Evolutionary conservation across 2,113 vertebrate genomes (phyloP).

Genomic region (Fulica atra): DNA sequence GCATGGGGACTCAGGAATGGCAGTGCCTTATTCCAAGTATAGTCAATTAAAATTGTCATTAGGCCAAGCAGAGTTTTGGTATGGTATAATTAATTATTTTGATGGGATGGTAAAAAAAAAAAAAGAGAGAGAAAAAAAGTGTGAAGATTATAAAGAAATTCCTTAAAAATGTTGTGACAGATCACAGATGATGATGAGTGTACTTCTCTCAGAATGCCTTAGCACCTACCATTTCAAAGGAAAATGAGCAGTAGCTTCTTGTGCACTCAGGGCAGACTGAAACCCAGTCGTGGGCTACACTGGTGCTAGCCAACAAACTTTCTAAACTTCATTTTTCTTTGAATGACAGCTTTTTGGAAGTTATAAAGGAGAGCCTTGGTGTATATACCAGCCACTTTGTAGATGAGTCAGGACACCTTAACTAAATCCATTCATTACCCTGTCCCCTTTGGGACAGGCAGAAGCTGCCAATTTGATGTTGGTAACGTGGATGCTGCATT

Average conservation of each 20-base stretch:
- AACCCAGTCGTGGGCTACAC: neutral
- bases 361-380: conserved; percentile 46
- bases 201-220: neutral
- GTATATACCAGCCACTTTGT: conserved; percentile 54
- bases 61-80: neutral
- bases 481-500: conserved; percentile 73
- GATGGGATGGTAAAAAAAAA: neutral
- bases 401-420: conserved; percentile 75
- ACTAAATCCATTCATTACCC: conserved; percentile 77
- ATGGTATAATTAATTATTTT: neutral
- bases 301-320: neutral
- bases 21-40: neutral
- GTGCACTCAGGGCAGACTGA: neutral
- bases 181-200: neutral
- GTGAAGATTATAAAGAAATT: neutral
- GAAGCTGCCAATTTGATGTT: conserved; percentile 75
- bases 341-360: conserved; percentile 67
- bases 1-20: neutral
- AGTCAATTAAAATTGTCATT: neutral
- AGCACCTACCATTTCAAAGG: neutral
- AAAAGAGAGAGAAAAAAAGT: neutral
- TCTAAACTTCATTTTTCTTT: conserved; percentile 54
- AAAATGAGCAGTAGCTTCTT: conserved; percentile 4
- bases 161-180: neutral
- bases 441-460: conserved; percentile 67